Evolutionary conservation across 1,140 invertebrate species (phyloP).

Genomic region (Cephus cinctus): DNA sequence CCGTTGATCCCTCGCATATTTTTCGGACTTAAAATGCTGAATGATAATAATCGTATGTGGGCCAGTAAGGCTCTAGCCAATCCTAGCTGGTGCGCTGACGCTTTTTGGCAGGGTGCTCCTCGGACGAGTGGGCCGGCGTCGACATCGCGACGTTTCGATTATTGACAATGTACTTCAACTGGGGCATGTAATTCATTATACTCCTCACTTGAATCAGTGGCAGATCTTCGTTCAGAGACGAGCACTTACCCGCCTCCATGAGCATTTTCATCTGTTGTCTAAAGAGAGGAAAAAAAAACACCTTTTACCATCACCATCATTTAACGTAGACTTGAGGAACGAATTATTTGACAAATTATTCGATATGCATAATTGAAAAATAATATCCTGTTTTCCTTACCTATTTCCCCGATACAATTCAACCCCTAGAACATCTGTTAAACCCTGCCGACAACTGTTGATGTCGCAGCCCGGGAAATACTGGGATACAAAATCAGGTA

Average conservation of each 20-base stretch:
- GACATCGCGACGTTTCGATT: constrained; percentile 44
- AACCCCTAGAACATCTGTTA: constrained; percentile 73
- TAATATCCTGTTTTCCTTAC: constrained; percentile 58
- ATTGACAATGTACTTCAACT: constrained; percentile 77
- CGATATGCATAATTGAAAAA: constrained; percentile 13
- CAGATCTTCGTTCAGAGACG: constrained; percentile 62
- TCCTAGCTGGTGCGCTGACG: constrained; percentile 65
- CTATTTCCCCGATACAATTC: constrained; percentile 78
- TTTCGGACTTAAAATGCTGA: constrained; percentile 45
- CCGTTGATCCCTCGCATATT: constrained; percentile 2
- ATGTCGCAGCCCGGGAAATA: constrained; percentile 76
- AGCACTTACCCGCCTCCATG: constrained; percentile 71
- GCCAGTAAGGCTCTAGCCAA: constrained; percentile 60
- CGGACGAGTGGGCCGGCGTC: constrained; percentile 40
- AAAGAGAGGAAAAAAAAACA: constrained; percentile 29
- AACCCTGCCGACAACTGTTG: constrained; percentile 71
- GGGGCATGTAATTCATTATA: constrained; percentile 82
- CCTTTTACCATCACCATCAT: constrained; percentile 43
- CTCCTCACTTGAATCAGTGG: constrained; percentile 77
- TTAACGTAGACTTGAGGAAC: constrained; percentile 20
- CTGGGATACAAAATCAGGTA: constrained; percentile 75
- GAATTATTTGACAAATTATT: neutral
- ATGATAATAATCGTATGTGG: constrained; percentile 55
- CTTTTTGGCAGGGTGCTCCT: constrained; percentile 57
- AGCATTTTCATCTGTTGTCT: constrained; percentile 75